Conservation (phyloP, 2,888 invertebrate species). For the Buathra laborator region DNA sequence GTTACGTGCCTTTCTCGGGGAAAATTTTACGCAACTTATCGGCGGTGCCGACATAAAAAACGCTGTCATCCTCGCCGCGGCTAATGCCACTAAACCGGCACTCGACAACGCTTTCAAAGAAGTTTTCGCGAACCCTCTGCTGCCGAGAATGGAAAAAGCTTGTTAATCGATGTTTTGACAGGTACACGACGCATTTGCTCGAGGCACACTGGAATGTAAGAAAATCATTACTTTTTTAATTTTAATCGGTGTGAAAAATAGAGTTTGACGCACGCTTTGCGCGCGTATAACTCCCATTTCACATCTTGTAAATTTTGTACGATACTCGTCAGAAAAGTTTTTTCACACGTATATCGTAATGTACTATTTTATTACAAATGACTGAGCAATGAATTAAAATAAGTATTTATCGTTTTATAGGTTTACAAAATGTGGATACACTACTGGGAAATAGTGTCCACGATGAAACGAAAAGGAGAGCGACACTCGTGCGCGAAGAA, state of each 20-base stretch:
- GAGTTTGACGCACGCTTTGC: too few species aligned
- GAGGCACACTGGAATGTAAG: slow-evolving; percentile 96
- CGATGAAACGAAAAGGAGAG: slow-evolving; percentile 81
- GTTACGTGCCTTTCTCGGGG: slow-evolving; percentile 89
- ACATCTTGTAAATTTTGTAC: too few species aligned
- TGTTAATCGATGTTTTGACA: slow-evolving; percentile 95
- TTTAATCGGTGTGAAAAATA: too few species aligned
- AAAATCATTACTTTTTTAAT: slow-evolving; percentile 70
- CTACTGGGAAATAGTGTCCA: slow-evolving; percentile 85
- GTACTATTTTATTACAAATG: neutral
- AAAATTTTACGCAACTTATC: slow-evolving; percentile 93
- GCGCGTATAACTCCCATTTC: too few species aligned
- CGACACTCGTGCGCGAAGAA: slow-evolving; percentile 79
- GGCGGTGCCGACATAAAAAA: slow-evolving; percentile 91
- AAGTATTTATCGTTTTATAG: slow-evolving; percentile 76
- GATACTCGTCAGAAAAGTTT: too few species aligned
- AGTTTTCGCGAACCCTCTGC: slow-evolving; percentile 90
- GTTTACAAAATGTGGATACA: slow-evolving; percentile 86
- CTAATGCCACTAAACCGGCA: slow-evolving; percentile 90
- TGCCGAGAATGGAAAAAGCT: slow-evolving; percentile 95
- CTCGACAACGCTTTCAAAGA: slow-evolving; percentile 93
- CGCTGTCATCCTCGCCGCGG: slow-evolving; percentile 89
- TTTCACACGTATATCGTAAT: too few species aligned
- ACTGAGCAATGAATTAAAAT: slow-evolving; percentile 5
- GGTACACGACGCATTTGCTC: slow-evolving; percentile 94